These are phyloP conservation scores for Schizaphis graminum DNA, from an alignment of 2,888 invertebrate genomes.

Conservation along the genomic window DNA sequence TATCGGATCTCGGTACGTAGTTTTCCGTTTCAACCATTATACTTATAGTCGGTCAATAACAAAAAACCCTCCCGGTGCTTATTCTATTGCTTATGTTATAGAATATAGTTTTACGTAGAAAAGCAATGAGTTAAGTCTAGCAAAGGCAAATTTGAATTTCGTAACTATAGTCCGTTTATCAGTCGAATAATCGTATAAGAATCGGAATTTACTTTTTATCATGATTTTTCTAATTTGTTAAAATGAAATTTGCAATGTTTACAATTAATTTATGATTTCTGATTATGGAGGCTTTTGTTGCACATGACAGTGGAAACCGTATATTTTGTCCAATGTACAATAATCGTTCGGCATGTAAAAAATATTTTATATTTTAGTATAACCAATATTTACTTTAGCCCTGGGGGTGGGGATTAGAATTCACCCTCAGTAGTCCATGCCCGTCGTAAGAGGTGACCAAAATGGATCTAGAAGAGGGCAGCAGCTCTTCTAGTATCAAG, in stretches of 20 bases:
- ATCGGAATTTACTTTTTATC: background rate
- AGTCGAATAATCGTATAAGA: background rate
- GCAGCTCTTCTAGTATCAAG: constrained; percentile 42
- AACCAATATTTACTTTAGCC: constrained; percentile 59
- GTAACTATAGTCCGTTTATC: background rate
- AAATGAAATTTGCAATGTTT: background rate
- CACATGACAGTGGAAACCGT: background rate
- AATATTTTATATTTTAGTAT: background rate
- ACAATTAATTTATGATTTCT: background rate
- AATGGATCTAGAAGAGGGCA: constrained; percentile 2
- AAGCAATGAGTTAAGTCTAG: background rate
- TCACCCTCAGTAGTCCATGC: background rate
- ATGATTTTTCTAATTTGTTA: background rate
- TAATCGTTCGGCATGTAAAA: background rate
- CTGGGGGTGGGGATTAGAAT: background rate
- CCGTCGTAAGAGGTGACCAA: background rate
- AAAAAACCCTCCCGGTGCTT: background rate
- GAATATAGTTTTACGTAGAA: background rate
- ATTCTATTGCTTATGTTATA: background rate
- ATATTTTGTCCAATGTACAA: background rate
- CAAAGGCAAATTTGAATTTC: background rate
- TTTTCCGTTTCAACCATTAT: background rate
- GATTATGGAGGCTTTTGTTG: background rate
- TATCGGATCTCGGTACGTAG: background rate
- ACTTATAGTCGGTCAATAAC: background rate